These are phyloP conservation scores for Ferrisia virgata DNA, from an alignment of 2,888 invertebrate species.

Conservation along the genomic window DNA sequence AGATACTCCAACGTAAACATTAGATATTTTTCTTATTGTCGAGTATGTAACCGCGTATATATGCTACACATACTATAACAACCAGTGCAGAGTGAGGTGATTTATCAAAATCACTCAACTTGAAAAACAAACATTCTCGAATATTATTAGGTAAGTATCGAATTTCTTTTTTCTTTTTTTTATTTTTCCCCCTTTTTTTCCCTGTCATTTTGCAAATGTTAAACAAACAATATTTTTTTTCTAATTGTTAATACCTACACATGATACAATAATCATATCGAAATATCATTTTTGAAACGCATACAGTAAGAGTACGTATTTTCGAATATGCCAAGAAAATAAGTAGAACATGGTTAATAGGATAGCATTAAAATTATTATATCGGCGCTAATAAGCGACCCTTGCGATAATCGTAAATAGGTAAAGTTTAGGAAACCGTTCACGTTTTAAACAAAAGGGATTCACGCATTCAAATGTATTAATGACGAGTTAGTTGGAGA, in stretches of 20 bases:
- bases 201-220: neutral
- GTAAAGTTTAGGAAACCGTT: neutral
- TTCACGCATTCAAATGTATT: conserved; percentile 1
- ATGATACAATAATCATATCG: too few species aligned
- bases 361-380: neutral
- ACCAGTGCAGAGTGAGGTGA: neutral
- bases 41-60: neutral
- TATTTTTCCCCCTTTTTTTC: neutral
- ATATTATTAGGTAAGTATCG: conserved; percentile 11
- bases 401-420: neutral
- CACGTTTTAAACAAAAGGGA: neutral
- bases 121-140: conserved; percentile 10
- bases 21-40: conserved; percentile 35
- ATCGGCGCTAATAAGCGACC: neutral
- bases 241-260: too few species aligned
- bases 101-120: conserved; percentile 15
- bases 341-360: neutral
- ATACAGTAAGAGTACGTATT: too few species aligned
- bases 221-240: neutral
- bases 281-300: too few species aligned
- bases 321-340: too few species aligned
- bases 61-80: neutral
- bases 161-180: neutral
- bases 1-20: conserved; percentile 29
- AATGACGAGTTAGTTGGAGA: conserved; percentile 1